Evolutionary conservation across 1,140 invertebrate genomes (phyloP).

Genomic region (Dryas iulia): DNA sequence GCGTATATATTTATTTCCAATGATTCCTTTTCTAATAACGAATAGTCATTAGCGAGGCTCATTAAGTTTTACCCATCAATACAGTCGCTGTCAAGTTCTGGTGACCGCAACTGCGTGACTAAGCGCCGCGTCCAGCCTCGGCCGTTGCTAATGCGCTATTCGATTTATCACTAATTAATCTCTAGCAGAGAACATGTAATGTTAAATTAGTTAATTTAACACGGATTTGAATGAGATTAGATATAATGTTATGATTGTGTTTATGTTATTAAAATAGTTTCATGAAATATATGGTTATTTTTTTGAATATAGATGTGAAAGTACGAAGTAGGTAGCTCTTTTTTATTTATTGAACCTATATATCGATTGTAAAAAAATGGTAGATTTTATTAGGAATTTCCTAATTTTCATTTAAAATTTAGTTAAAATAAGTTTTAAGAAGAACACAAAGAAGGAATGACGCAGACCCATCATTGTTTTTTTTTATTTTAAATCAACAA

Average conservation of each 20-base stretch:
- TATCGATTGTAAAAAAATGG: too few relatives aligned
- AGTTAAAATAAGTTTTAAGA: too few relatives aligned
- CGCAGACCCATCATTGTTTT: too few relatives aligned
- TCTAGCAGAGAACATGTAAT: not conserved
- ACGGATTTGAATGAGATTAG: not conserved
- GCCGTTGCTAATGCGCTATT: constrained; percentile 6
- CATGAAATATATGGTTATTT: not conserved
- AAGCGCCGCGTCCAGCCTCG: constrained; percentile 12
- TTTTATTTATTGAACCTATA: too few relatives aligned
- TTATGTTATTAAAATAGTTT: not conserved
- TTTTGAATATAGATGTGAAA: not conserved
- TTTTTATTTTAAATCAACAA: too few relatives aligned
- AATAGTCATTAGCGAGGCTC: constrained; percentile 3
- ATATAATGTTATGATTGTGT: not conserved
- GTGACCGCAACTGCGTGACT: constrained; percentile 38
- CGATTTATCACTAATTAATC: constrained; percentile 17
- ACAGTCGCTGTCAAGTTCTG: constrained; percentile 22
- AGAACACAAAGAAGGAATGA: too few relatives aligned
- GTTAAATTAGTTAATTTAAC: not conserved
- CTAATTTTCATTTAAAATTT: too few relatives aligned
- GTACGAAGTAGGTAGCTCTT: too few relatives aligned
- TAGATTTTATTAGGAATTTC: too few relatives aligned
- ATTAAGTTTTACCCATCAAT: constrained; percentile 18
- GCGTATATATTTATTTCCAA: not conserved
- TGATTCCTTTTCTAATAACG: not conserved